Percentiles rank a stretch among this genome's conserved stretches.
These are phyloP conservation scores for Drosophila ironensis DNA, from an alignment of 1,140 invertebrate genomes.

Conservation along the genomic window DNA sequence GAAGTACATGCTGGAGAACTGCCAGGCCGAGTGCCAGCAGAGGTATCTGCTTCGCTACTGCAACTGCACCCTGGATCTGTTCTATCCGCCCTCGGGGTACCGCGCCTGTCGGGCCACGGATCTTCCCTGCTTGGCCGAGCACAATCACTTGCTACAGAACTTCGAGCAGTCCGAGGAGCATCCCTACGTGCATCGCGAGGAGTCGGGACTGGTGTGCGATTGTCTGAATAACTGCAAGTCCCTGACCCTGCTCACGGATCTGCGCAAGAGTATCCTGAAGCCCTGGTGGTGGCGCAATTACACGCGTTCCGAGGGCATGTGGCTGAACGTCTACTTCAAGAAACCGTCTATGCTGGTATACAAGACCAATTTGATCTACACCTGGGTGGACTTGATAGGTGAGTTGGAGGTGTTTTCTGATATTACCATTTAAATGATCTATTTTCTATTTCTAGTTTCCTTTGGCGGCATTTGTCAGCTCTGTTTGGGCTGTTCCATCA, in stretches of 20 bases:
- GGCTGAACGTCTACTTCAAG: constrained; percentile 49
- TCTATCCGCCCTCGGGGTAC: constrained; percentile 63
- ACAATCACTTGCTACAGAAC: constrained; percentile 49
- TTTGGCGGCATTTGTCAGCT: constrained; percentile 89
- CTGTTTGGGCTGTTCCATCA: constrained; percentile 88
- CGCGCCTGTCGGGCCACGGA: constrained; percentile 47
- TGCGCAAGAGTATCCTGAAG: constrained; percentile 25
- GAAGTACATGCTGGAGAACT: constrained; percentile 74
- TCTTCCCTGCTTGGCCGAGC: constrained; percentile 55
- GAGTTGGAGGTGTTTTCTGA: background rate
- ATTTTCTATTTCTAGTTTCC: constrained; percentile 83
- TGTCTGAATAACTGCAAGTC: constrained; percentile 71
- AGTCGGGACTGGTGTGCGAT: constrained; percentile 52
- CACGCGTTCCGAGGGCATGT: background rate
- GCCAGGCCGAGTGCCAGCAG: constrained; percentile 64
- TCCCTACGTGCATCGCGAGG: constrained; percentile 20
- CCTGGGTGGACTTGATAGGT: constrained; percentile 73
- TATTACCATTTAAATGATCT: background rate
- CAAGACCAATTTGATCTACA: constrained; percentile 64
- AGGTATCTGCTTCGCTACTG: constrained; percentile 54
- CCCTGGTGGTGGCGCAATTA: constrained; percentile 2
- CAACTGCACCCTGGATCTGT: constrained; percentile 71
- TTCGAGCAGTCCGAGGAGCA: constrained; percentile 46
- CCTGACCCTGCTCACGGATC: constrained; percentile 47
- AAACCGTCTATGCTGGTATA: constrained; percentile 47